phyloP scores from a whole-genome alignment of 2,888 invertebrate genomes.

The Agrochola lychnidis region DNA sequence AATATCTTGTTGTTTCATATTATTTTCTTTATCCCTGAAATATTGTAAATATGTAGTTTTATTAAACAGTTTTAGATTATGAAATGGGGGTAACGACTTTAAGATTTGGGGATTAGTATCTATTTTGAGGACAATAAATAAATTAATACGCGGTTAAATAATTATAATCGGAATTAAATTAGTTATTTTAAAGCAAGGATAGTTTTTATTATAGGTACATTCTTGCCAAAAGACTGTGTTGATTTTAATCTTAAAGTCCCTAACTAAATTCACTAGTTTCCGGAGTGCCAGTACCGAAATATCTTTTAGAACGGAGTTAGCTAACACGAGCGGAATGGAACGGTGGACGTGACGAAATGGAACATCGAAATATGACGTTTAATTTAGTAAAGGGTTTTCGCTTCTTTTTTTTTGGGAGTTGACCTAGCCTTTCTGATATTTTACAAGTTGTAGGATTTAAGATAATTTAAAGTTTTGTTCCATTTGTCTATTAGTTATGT shows the following conservation, averaged over 20 bases:
- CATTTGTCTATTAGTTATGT: background rate
- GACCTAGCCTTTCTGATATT: background rate
- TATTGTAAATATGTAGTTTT: no score
- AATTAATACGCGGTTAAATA: no score
- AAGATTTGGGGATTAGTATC: no score
- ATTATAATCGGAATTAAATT: no score
- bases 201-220: no score
- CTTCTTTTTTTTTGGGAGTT: background rate
- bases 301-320: background rate
- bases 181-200: no score
- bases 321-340: slow-evolving; percentile 34
- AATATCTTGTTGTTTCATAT: no score
- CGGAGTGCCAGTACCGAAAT: background rate
- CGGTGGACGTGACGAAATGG: slow-evolving; percentile 8
- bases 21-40: no score
- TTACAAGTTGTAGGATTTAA: background rate
- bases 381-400: background rate
- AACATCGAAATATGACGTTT: slow-evolving; percentile 37
- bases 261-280: slow-evolving; percentile 4
- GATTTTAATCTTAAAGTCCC: slow-evolving; percentile 31
- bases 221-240: slow-evolving; percentile 1
- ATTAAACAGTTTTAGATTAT: no score
- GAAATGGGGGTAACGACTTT: no score
- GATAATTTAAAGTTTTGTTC: background rate
- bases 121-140: no score